phyloP scores from a whole-genome alignment of 1,140 invertebrate genomes.

The Agraylea sexmaculata region DNA sequence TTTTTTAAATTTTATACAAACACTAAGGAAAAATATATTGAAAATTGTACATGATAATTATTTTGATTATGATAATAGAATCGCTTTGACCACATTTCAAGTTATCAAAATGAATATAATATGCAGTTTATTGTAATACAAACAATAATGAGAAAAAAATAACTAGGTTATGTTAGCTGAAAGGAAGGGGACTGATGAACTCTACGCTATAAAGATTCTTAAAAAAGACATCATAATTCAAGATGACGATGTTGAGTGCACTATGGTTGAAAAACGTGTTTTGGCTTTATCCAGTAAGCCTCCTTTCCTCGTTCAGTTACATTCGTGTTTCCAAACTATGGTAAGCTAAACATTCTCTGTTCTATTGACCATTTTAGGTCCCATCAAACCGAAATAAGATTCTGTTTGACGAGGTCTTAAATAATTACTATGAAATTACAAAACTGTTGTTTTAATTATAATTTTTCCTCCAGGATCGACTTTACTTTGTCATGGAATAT shows the following conservation, averaged over 20 bases:
- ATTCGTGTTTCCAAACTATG: conserved; percentile 99
- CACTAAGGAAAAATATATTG: no score
- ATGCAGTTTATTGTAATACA: no score
- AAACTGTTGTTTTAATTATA: conserved; percentile 11
- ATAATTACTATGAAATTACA: no score
- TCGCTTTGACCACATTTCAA: no score
- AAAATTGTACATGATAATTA: no score
- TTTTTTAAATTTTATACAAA: conserved; percentile 3
- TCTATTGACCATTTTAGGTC: not conserved
- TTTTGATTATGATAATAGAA: no score
- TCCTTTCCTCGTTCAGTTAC: conserved; percentile 93
- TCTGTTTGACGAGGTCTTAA: conserved; percentile 3
- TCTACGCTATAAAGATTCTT: conserved; percentile 97
- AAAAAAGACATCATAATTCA: conserved; percentile 99
- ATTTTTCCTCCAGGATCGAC: conserved; percentile 71
- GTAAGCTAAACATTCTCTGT: conserved; percentile 29
- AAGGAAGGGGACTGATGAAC: conserved; percentile 89
- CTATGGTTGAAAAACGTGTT: conserved; percentile 97
- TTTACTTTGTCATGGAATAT: conserved; percentile 99
- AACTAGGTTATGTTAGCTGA: conserved; percentile 88
- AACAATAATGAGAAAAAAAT: conserved; percentile 6
- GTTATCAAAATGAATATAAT: no score
- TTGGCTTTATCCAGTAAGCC: conserved; percentile 88
- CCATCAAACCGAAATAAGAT: not conserved
- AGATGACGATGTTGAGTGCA: conserved; percentile 99